Evolutionary conservation across 2,888 invertebrate species (phyloP), one percentile per base, ranked within the genome.

Genomic region (Platerodrilus igneus): DNA sequence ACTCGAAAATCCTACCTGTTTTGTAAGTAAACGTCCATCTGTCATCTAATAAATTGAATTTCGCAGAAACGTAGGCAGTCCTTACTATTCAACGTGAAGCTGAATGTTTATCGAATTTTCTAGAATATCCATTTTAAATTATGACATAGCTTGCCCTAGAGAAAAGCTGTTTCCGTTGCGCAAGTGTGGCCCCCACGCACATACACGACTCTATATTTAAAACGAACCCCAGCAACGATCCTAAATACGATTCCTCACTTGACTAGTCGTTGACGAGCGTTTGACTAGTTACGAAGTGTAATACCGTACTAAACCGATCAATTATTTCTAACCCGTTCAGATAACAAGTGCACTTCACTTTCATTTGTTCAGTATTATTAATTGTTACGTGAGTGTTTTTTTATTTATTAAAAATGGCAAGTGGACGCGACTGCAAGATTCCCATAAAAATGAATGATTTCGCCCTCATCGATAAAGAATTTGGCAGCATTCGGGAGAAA

Each of bases 401-500:
- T n/a, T n/a, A n/a, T n/a, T n/a, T n/a, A n/a, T 27, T 35, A 11
- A 70, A 67, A 75, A 88, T 88, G 88, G 83, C 87, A n/a, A n/a
- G n/a, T n/a, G n/a, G n/a, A n/a, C n/a, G n/a, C n/a, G n/a, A n/a
- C 72, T 82, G 86, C 64, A 85, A 88, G 76, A 90, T 91, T 74
- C 93, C 93, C 62, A 90, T 93, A 73, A 88, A 87, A 74, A 77
- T 91, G 70, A 88, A 90, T 58, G 92, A 93, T 71, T 90, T 90
- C 76, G 90, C 89, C 74, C 89, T 95, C 67, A 88, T 93, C 74
- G 93, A 95, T 72, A 88, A 88, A 55, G 95, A 95, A 74, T 95
- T 94, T 76, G 88, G 89, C 65, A 92, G 87, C 73, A 95, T 96
- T 68, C 81, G 93, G 63, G 93, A 93, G 69, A 78, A 91, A 57